These are phyloP conservation scores for Palaemon carinicauda DNA, from an alignment of 1,140 invertebrate species.

Conservation along the genomic window DNA sequence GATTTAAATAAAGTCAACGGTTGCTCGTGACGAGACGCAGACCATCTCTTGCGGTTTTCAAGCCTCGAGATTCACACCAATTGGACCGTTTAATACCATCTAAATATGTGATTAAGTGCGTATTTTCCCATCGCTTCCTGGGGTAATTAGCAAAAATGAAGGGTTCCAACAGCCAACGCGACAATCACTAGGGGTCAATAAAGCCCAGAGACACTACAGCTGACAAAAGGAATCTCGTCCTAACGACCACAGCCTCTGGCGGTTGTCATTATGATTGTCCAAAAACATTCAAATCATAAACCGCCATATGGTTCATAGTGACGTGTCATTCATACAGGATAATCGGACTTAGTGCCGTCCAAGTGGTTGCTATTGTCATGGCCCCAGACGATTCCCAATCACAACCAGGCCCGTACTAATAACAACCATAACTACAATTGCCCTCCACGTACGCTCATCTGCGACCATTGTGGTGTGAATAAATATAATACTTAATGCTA, in stretches of 20 bases:
- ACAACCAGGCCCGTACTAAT: slow-evolving; percentile 32
- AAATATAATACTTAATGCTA: slow-evolving; percentile 38
- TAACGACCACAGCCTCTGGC: not conserved
- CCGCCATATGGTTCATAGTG: too few species aligned
- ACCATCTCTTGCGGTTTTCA: slow-evolving; percentile 7
- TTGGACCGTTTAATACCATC: slow-evolving; percentile 35
- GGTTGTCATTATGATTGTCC: slow-evolving; percentile 13
- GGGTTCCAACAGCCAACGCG: slow-evolving; percentile 6
- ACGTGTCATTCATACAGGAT: too few species aligned
- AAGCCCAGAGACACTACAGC: not conserved
- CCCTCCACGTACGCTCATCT: slow-evolving; percentile 37
- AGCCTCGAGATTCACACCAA: slow-evolving; percentile 37
- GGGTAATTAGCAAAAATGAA: slow-evolving; percentile 50
- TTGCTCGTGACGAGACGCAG: not conserved
- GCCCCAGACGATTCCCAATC: not conserved
- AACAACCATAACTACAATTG: slow-evolving; percentile 36
- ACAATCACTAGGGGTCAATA: not conserved
- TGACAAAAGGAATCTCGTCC: not conserved
- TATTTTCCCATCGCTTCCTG: slow-evolving; percentile 52
- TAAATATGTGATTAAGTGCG: slow-evolving; percentile 36
- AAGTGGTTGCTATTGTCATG: not conserved
- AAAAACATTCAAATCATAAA: slow-evolving; percentile 23
- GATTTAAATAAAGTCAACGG: not conserved
- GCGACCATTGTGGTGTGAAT: slow-evolving; percentile 43
- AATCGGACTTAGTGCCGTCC: too few species aligned